These are phyloP conservation scores for Scaptodrosophila latifasciaeformis DNA, from an alignment of 2,888 invertebrate genomes.

Conservation along the genomic window DNA sequence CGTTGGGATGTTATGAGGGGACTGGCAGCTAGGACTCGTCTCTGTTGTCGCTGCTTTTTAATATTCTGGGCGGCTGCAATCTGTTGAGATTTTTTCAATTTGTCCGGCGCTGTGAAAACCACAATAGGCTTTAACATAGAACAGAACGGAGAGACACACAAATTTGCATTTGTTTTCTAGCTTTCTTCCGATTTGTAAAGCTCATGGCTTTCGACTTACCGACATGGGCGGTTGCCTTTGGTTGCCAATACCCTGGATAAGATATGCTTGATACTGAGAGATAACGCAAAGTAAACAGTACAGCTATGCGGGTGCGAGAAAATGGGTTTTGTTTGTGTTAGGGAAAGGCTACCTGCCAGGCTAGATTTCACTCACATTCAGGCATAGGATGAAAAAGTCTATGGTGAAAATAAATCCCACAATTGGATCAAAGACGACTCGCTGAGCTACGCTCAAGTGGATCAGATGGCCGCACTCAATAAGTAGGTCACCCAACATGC, in stretches of 20 bases:
- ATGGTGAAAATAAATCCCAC: conserved; percentile 85
- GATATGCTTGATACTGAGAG: conserved; percentile 90
- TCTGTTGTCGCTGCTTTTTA: conserved; percentile 29
- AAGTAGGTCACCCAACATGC: conserved; percentile 80
- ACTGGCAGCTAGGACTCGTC: conserved; percentile 45
- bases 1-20: conserved; percentile 58
- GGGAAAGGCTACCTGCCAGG: too few species aligned
- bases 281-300: conserved; percentile 89
- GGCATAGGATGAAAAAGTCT: conserved; percentile 84
- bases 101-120: conserved; percentile 43
- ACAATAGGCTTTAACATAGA: conserved; percentile 41
- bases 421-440: conserved; percentile 83
- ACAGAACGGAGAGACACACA: background rate
- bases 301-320: conserved; percentile 77
- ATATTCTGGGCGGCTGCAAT: conserved; percentile 5
- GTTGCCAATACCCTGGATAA: conserved; percentile 72
- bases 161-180: too few species aligned
- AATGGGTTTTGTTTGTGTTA: background rate
- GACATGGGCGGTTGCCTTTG: conserved; percentile 76
- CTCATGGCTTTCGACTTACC: conserved; percentile 73
- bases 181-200: background rate
- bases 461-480: conserved; percentile 82
- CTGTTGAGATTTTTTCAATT: conserved; percentile 42
- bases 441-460: conserved; percentile 80
- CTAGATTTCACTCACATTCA: conserved; percentile 85